These are phyloP conservation scores for Tipula lateralis DNA, from an alignment of 2,888 invertebrate genomes.

Conservation along the genomic window DNA sequence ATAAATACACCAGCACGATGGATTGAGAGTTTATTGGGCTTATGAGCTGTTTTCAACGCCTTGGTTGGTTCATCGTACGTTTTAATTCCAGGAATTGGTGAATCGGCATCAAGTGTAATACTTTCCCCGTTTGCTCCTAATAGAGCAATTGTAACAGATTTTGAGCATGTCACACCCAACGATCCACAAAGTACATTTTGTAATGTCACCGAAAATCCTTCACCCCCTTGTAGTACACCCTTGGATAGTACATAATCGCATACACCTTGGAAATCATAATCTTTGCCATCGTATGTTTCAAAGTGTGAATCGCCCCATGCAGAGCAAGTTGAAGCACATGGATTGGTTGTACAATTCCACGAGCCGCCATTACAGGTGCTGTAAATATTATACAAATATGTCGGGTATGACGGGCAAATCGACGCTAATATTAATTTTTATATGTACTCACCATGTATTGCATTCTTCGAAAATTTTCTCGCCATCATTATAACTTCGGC, in stretches of 20 bases:
- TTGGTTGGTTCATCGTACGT: neutral
- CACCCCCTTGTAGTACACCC: constrained; percentile 57
- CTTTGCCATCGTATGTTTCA: constrained; percentile 75
- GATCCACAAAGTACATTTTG: constrained; percentile 86
- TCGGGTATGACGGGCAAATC: neutral
- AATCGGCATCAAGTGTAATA: constrained; percentile 55
- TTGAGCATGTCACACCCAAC: constrained; percentile 81
- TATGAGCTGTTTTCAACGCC: neutral
- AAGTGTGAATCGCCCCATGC: constrained; percentile 91
- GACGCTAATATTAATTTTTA: neutral
- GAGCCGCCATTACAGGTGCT: constrained; percentile 63
- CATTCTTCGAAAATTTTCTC: constrained; percentile 75
- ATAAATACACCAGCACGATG: constrained; percentile 64
- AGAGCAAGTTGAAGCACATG: constrained; percentile 72
- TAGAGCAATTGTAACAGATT: constrained; percentile 67
- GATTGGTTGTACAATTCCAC: constrained; percentile 72
- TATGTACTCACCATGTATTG: constrained; percentile 59
- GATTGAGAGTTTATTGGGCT: constrained; percentile 31
- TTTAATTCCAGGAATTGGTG: constrained; percentile 34
- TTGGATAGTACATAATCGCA: constrained; percentile 82
- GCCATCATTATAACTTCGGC: constrained; percentile 72
- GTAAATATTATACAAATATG: too few relatives aligned
- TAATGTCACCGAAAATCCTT: constrained; percentile 70
- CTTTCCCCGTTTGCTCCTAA: constrained; percentile 57
- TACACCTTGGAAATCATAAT: constrained; percentile 83